Evolutionary conservation across 2,888 invertebrate genomes (phyloP), one percentile per base, ranked within the genome.

Genomic region (Spialia ferax): DNA sequence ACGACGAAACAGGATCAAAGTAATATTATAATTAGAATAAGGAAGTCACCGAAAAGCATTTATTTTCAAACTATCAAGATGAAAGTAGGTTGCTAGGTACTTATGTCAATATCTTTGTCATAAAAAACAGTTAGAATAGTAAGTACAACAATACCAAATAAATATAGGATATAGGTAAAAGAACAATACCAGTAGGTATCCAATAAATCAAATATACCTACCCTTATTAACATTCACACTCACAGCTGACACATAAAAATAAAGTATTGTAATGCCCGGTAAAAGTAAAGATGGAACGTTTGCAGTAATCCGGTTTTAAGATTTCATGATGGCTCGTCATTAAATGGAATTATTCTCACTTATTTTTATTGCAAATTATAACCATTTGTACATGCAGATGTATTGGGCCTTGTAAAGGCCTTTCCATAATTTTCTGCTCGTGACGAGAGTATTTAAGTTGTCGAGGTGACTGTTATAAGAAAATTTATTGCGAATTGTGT

Each of bases 311-410:
- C 56, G 56, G 48, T 64, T 63, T 56, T 56, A 56, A 64, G 32
- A 56, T 64, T 64, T 22, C 63, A 32, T 42, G 55, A 63, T 56
- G 50, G 38, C 55, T 52, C 50, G 50, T 65, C 57, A 65, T 65
- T 59, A 57, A 52, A 52, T 23, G 18, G 23, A 65, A 59, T 65
- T 65, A 65, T 65, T 65, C 65, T 52, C 65, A 65, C 57, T 65
- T 62, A 62, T 62, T 62, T 59, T 64, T 22, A 57, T 64, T 56
- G 42, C 38, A 55, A 63, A 63, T 64, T 56, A 56, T 32, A 64
- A 1, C 38, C 57, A 50, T 65, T 65, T 57, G 50, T 22, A 59
- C 48, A 48, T 48, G 22, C 45, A 42, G 23, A n/a, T 32, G 48
- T 61, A 22, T 42, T 42, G 55, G 22, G 56, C 48, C 45, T 55